These are phyloP conservation scores for Drosophila pruinosa DNA, from an alignment of 1,140 invertebrate genomes.

Conservation along the genomic window DNA sequence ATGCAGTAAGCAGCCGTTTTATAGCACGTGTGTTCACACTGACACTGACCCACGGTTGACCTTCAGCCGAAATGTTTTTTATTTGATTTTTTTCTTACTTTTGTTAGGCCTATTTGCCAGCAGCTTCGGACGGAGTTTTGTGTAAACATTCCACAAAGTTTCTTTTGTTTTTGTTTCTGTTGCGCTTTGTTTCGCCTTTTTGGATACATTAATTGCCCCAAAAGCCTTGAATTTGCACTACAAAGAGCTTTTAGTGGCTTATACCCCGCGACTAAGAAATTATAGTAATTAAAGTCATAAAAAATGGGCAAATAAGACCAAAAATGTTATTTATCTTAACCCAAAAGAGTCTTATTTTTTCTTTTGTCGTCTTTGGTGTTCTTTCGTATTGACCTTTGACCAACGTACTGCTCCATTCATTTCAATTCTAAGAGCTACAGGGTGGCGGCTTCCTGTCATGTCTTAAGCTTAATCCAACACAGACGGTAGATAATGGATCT, in stretches of 20 bases:
- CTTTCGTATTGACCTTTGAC: conserved; percentile 21
- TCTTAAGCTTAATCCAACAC: neutral
- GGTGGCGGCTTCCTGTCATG: neutral
- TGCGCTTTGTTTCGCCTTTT: conserved; percentile 35
- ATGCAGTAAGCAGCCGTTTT: neutral
- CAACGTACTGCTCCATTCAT: conserved; percentile 6
- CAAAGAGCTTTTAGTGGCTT: conserved; percentile 65
- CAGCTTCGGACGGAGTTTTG: neutral
- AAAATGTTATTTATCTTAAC: conserved; percentile 54
- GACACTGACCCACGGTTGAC: conserved; percentile 42
- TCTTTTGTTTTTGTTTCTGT: conserved; percentile 36
- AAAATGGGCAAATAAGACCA: conserved; percentile 51
- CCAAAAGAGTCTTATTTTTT: neutral
- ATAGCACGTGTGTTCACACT: neutral
- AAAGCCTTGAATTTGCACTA: conserved; percentile 70
- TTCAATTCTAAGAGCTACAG: conserved; percentile 6
- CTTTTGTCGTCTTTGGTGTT: conserved; percentile 20
- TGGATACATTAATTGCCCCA: conserved; percentile 63
- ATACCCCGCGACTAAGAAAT: conserved; percentile 56
- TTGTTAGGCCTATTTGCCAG: conserved; percentile 43
- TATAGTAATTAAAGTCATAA: conserved; percentile 72
- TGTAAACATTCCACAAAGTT: conserved; percentile 32
- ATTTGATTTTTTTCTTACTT: neutral
- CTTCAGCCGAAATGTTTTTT: conserved; percentile 35
- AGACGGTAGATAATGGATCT: neutral